Conservation (phyloP, 2,888 invertebrate genomes). For the Philhelius pedissequus region DNA sequence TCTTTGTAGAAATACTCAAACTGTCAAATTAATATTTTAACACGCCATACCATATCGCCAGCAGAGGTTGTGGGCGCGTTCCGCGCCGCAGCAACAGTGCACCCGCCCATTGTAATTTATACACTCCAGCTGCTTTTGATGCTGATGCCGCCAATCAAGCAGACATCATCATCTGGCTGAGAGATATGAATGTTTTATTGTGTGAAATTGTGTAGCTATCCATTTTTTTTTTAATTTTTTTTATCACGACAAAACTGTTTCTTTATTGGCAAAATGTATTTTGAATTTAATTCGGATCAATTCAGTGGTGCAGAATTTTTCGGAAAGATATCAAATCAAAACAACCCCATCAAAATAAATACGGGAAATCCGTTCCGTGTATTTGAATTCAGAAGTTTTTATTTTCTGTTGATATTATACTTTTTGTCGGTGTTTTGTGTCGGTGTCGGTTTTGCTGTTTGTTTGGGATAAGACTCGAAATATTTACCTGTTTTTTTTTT, state of each 20-base stretch:
- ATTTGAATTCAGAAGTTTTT: slow-evolving; percentile 45
- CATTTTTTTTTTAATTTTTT: neutral
- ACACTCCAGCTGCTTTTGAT: neutral
- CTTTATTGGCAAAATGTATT: neutral
- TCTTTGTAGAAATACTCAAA: neutral
- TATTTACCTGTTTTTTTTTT: neutral
- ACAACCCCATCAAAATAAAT: slow-evolving; percentile 46
- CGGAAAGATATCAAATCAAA: slow-evolving; percentile 21
- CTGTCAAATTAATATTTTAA: slow-evolving; percentile 24
- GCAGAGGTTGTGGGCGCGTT: neutral
- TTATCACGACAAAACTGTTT: neutral
- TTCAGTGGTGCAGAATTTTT: neutral
- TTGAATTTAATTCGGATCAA: neutral
- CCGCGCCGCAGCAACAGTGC: too few species aligned
- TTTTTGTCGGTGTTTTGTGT: slow-evolving; percentile 33
- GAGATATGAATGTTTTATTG: slow-evolving; percentile 24
- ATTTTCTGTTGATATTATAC: slow-evolving; percentile 49
- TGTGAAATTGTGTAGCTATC: slow-evolving; percentile 11
- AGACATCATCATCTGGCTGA: slow-evolving; percentile 15
- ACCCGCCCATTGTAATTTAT: neutral
- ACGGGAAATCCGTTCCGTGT: slow-evolving; percentile 28
- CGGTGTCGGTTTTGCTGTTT: slow-evolving; percentile 20
- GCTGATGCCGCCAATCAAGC: slow-evolving; percentile 9
- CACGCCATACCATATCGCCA: neutral
- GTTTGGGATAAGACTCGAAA: slow-evolving; percentile 16